Base-by-base conservation (phyloP, 2,888 invertebrate species). In the Gasteruption jaculator region DNA sequence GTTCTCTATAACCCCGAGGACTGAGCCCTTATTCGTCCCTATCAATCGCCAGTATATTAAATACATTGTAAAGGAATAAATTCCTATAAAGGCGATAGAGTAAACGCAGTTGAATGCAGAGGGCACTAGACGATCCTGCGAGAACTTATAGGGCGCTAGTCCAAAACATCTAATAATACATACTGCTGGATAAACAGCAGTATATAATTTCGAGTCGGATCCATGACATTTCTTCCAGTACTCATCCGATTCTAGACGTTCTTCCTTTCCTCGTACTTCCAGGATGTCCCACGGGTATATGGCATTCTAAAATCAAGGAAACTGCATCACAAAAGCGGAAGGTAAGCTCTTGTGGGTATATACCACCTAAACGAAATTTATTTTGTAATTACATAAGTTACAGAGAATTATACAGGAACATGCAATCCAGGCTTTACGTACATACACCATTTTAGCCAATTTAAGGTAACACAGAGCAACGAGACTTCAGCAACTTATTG, bases 131-230 rank as follows among this genome's bases (percentile, higher is more conserved):
- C 50, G 48, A 18, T 62, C 53, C 19, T 52, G 51, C 19, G 44
- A 48, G 36, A 60, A 60, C 12, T 54, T 48, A 45, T 68, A 70
- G 6, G 70, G 69, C 3, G 63, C 63, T n/a, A 64, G 44, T 6
- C 70, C 70, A 34, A 70, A 62, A 14, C 62, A 4, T 41, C 60
- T 56, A 5, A 57, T 37, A 3, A 58, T 33, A 35, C 58, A 63
- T 30, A 65, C 42, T 11, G 57, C 16, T 2, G 68, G 67, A 14
- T 56, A 61, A 32, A 61, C 40, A 12, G 58, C 56, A n/a, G 57
- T 49, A 33, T 65, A 68, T 12, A 69, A 49, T 1, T 52, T 40
- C 18, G 63, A 61, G 20, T 67, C 58, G 3, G 56, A 45, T 3
- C 67, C 65, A 14, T 43, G 47, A 5, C 38, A 26, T 33, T 40